These are phyloP conservation scores for Drosophila burlai DNA, from an alignment of 1,140 invertebrate genomes.

Conservation along the genomic window DNA sequence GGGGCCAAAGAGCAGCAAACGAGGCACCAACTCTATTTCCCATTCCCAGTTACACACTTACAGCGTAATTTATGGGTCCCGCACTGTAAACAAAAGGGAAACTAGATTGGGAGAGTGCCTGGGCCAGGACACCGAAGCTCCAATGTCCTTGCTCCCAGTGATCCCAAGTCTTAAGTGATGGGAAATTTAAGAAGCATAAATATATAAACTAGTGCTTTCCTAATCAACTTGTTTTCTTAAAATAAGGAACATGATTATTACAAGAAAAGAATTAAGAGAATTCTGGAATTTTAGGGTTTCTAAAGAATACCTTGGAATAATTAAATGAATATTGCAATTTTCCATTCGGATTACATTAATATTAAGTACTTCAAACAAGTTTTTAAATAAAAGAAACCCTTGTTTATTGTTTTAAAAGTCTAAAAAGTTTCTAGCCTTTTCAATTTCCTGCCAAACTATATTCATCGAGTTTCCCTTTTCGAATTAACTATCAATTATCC, in stretches of 20 bases:
- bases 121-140: slow-evolving; percentile 43
- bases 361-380: not conserved
- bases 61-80: slow-evolving; percentile 73
- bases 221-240: not conserved
- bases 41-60: slow-evolving; percentile 30
- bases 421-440: not conserved
- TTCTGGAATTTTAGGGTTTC: not conserved
- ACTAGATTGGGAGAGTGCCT: slow-evolving; percentile 10
- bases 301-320: not conserved
- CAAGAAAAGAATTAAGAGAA: not conserved
- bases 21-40: slow-evolving; percentile 21
- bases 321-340: not conserved
- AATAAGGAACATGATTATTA: not conserved
- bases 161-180: too few relatives aligned
- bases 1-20: slow-evolving; percentile 53
- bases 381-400: not conserved
- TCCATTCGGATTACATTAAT: not conserved
- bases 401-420: not conserved
- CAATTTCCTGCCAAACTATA: not conserved
- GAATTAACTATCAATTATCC: slow-evolving; percentile 7
- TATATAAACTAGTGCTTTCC: not conserved
- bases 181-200: not conserved
- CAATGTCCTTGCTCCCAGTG: slow-evolving; percentile 13
- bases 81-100: slow-evolving; percentile 37
- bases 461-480: not conserved